Conservation (phyloP, 1,140 invertebrate species). For the Holotrichia oblita region DNA sequence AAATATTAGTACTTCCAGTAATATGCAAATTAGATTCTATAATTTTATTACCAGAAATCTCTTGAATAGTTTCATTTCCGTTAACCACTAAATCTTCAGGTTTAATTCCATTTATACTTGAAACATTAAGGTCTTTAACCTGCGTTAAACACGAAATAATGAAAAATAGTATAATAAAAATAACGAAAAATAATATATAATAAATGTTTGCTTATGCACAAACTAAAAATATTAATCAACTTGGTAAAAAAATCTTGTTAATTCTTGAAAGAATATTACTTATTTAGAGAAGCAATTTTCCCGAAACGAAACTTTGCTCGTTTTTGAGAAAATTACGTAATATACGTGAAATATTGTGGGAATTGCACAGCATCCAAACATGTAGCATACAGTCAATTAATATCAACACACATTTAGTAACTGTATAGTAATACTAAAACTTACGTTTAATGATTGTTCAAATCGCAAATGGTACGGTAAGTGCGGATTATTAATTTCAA, state of each 20-base stretch:
- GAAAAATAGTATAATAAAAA: no score
- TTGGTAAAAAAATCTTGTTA: no score
- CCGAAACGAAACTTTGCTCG: no score
- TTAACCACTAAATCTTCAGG: constrained; percentile 54
- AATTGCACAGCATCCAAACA: no score
- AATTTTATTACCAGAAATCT: constrained; percentile 59
- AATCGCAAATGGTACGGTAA: constrained; percentile 58
- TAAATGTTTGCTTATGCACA: no score
- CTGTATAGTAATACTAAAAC: constrained; percentile 36
- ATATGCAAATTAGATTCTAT: constrained; percentile 57
- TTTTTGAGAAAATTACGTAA: no score
- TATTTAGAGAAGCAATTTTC: no score
- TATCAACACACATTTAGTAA: not conserved
- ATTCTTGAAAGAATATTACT: no score
- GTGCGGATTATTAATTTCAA: constrained; percentile 52
- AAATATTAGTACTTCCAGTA: constrained; percentile 50
- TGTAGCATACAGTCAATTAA: no score
- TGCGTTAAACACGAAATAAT: constrained; percentile 15
- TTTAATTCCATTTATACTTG: constrained; percentile 57
- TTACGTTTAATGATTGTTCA: constrained; percentile 55
- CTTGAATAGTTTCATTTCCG: constrained; percentile 57
- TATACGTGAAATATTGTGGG: no score
- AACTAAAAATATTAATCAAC: no score
- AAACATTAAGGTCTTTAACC: constrained; percentile 54
- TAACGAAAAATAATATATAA: no score